A percentile compares a stretch with the other conserved stretches of the same genome.
Conservation (phyloP, 2,888 invertebrate species). For the Pardosa pseudoannulata region DNA sequence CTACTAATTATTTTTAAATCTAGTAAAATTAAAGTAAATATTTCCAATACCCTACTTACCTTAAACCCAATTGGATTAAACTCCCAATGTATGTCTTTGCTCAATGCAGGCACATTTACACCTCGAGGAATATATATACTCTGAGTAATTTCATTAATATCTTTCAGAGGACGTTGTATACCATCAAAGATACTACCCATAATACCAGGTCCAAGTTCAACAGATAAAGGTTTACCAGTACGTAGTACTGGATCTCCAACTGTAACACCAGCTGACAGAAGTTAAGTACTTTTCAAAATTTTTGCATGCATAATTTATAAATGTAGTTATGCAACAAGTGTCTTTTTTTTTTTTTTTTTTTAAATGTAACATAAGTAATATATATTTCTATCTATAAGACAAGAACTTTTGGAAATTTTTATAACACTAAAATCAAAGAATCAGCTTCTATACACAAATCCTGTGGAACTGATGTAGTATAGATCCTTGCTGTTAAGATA, state of each 20-base stretch:
- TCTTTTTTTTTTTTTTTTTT: too few species aligned
- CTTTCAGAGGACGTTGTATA: slow-evolving; percentile 97
- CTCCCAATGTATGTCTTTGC: slow-evolving; percentile 90
- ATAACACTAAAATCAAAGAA: too few species aligned
- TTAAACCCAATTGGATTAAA: slow-evolving; percentile 89
- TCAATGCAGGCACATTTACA: slow-evolving; percentile 94
- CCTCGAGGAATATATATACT: slow-evolving; percentile 99
- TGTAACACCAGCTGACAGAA: slow-evolving; percentile 97
- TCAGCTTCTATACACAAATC: too few species aligned
- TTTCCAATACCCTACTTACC: too few species aligned
- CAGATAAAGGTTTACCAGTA: slow-evolving; percentile 99
- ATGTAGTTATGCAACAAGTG: too few species aligned
- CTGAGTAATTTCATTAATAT: slow-evolving; percentile 93
- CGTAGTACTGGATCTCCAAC: slow-evolving; percentile 99
- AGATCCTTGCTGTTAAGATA: too few species aligned
- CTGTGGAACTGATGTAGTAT: too few species aligned
- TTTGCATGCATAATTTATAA: too few species aligned
- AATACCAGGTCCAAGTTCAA: slow-evolving; percentile 99
- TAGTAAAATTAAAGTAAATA: background rate
- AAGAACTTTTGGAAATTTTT: too few species aligned
- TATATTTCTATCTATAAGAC: too few species aligned
- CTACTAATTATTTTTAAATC: background rate
- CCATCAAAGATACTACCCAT: slow-evolving; percentile 99
- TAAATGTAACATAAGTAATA: too few species aligned
- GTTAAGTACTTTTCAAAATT: too few species aligned